Conservation (phyloP, 92 coral and sea anemone genomes). For the Epizoanthus scotinus region DNA sequence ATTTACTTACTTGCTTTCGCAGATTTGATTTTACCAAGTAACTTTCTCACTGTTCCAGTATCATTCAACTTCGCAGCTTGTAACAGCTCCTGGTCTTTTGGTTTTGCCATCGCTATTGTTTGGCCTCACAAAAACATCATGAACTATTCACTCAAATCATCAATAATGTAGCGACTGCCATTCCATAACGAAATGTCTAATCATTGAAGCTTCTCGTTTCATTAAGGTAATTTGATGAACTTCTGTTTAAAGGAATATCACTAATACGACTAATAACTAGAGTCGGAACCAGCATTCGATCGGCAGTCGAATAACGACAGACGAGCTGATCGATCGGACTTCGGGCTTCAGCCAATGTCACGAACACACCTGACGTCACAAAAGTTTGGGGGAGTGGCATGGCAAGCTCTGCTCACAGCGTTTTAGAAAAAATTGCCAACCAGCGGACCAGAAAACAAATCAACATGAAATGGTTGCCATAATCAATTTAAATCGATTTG, state of each 20-base stretch:
- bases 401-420: too few species aligned
- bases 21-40: constrained; percentile 77
- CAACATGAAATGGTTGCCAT: too few species aligned
- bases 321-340: constrained; percentile 17
- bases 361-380: constrained; percentile 17
- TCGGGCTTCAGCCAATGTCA: constrained; percentile 7
- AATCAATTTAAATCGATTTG: too few species aligned
- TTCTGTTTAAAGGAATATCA: background rate
- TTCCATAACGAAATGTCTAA: constrained; percentile 8
- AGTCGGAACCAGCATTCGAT: constrained; percentile 27
- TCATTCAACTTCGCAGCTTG: constrained; percentile 90
- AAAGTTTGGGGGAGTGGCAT: background rate
- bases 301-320: constrained; percentile 26
- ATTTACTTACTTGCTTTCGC: constrained; percentile 85
- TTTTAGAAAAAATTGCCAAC: too few species aligned
- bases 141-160: constrained; percentile 4
- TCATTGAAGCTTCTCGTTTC: background rate
- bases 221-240: constrained; percentile 1
- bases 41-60: constrained; percentile 74
- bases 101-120: constrained; percentile 32
- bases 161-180: background rate
- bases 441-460: too few species aligned
- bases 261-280: background rate
- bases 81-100: constrained; percentile 91
- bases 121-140: constrained; percentile 5